Percentiles rank a stretch among this genome's conserved stretches.
These are phyloP conservation scores for Nomada hirtipes DNA, from an alignment of 2,888 invertebrate species.

Conservation along the genomic window DNA sequence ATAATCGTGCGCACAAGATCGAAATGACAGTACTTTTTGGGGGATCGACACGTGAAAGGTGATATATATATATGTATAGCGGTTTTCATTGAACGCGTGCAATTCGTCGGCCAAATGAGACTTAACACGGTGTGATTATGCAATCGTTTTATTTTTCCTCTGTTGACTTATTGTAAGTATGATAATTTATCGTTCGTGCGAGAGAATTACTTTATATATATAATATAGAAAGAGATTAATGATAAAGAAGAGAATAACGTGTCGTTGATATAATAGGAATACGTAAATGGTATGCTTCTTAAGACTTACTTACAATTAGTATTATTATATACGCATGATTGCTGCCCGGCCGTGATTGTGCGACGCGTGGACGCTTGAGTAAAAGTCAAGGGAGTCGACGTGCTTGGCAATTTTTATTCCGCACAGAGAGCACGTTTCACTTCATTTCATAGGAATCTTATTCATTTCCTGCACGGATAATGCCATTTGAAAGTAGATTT, in stretches of 20 bases:
- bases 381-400: background rate
- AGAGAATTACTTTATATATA: conserved; percentile 53
- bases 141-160: conserved; percentile 44
- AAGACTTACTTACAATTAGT: conserved; percentile 41
- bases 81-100: conserved; percentile 57
- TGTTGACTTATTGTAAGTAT: conserved; percentile 71
- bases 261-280: conserved; percentile 38
- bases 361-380: background rate
- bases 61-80: conserved; percentile 28
- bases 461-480: background rate
- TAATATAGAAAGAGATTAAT: conserved; percentile 31
- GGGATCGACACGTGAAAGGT: conserved; percentile 12
- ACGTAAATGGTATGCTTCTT: conserved; percentile 59
- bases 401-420: background rate
- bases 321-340: conserved; percentile 53
- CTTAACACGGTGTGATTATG: conserved; percentile 57
- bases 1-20: background rate
- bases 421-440: background rate
- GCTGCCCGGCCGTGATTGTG: conserved; percentile 5
- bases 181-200: conserved; percentile 61
- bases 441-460: background rate
- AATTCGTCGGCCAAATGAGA: conserved; percentile 65
- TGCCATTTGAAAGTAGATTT: too few species aligned
- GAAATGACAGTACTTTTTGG: conserved; percentile 59
- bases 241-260: conserved; percentile 35